Evolutionary conservation across 2,113 vertebrate species (phyloP), one percentile per base, ranked within the genome.

Genomic region (Rafetus swinhoei): DNA sequence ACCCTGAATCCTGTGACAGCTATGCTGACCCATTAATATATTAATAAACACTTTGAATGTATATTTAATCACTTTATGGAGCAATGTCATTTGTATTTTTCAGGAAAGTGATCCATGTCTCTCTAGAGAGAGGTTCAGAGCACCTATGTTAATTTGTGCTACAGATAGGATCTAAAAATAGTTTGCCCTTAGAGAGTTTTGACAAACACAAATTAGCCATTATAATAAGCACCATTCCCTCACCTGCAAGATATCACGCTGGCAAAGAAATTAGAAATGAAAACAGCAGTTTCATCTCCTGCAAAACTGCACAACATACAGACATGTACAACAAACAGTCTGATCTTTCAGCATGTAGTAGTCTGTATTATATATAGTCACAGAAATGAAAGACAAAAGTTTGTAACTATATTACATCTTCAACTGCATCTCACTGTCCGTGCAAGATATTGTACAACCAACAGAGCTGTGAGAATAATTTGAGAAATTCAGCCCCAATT

Each of bases 91-190:
- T 85, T 88, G 16, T 55, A 29, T 89, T 27, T 84, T 88, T 86
- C 59, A 74, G 39, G 85, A 82, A 92, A 96, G 85, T 82, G 93
- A 94, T 50, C 72, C 24, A 53, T 80, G 94, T 82, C 91, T 92
- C 24, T 88, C n/a, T 13, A 60, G 95, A 14, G 45, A 2, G 6
- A 91, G 89, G 77, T 93, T 92, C 92, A 92, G 87, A 95, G 95
- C 84, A 94, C 88, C 88, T 95, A 84, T 1, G 82, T 74, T 52
- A 89, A 85, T 79, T 93, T 91, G 39, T 21, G 81, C 21, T 1
- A 32, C 62, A 95, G 88, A 93, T 92, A 91, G 91, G 57, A 54
- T 72, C 94, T 91, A 95, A 95, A 95, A 93, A 95, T 91, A 95
- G 59, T 59, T 84, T 74, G 80, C 29, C 88, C 88, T 92, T 93